phyloP scores from a whole-genome alignment of 2,797 vertebrate genomes.

The Brotogeris chrysoptera region DNA sequence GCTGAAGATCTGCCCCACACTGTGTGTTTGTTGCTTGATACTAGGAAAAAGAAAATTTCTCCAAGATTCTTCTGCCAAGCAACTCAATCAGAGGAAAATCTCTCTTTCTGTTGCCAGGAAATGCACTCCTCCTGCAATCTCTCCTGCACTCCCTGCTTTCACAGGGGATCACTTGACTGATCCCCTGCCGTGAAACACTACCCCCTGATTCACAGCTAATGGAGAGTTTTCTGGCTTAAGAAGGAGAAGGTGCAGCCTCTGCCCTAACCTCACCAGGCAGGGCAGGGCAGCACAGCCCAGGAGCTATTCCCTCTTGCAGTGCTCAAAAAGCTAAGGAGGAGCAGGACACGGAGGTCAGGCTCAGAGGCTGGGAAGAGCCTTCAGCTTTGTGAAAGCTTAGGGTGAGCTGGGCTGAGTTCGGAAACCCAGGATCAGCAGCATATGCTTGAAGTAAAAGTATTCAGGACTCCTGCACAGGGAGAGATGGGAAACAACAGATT shows the following conservation, averaged over 20 bases:
- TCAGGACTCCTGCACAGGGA: not conserved
- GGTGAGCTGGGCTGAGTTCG: not conserved
- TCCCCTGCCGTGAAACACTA: not conserved
- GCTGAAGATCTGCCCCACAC: not conserved
- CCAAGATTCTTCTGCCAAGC: not conserved
- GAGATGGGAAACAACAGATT: not conserved
- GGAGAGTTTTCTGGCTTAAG: not conserved
- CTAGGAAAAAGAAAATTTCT: not conserved
- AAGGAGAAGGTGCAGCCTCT: not conserved
- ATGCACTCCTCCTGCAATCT: not conserved
- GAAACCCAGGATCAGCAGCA: not conserved
- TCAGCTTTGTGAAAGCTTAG: not conserved
- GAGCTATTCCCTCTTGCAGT: fast-evolving
- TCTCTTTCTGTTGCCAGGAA: not conserved
- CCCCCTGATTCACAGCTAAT: not conserved
- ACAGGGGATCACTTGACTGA: not conserved
- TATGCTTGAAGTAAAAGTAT: fast-evolving
- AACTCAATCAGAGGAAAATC: not conserved
- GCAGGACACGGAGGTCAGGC: not conserved
- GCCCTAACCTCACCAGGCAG: not conserved
- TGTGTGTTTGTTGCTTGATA: not conserved
- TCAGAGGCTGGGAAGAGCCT: not conserved
- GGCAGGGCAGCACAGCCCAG: not conserved
- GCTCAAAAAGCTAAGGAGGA: not conserved
- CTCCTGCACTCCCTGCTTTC: not conserved